Base-by-base conservation (phyloP, 2,888 invertebrate genomes). In the Ectobius pallidus region DNA sequence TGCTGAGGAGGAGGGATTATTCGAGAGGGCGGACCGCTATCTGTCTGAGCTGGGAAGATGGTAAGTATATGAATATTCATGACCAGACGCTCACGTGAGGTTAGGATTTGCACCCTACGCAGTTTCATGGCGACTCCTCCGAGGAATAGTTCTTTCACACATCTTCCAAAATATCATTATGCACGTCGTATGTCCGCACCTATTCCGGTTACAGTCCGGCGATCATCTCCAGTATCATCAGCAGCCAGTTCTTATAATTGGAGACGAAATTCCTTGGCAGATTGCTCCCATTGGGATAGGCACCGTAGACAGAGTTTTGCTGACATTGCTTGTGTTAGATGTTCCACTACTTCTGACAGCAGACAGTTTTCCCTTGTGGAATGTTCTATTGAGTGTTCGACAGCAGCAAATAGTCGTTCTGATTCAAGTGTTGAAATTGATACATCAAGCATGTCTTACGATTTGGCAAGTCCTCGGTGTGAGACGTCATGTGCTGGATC, bases 1-100 rank as follows among this genome's bases (percentile, higher is more conserved):
- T 3, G n/a, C 16, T 42, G 44, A n/a, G 11, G 67, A 16, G 20
- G 46, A 79, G 80, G 89, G 86, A 81, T 86, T 89, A 81, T 89
- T 90, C 84, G 88, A 90, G 81, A 89, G 88, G 86, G 84, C 90
- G 77, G 90, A 90, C 80, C 83, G 85, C 79, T 90, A 89, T 82
- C 85, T 90, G 80, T 88, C 88, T 72, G 90, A 91, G 81, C 84
- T 90, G 73, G 89, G 90, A 83, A 89, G 89, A 87, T 90, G 91
- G 90, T 88, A 85, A 84, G 86, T 81, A 76, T 52, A 69, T 69
- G 39, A 34, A 34, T 69, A 69, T 69, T 69, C 34, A 69, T 69
- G 22, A 63, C 18, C 0, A 30, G 2, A 4, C 20, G 44, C 34
- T 34, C 34, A 34, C 34, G 34, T 34, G 34, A 34, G 34, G 11